These are phyloP conservation scores for Hololepta plana DNA, from an alignment of 2,888 invertebrate species.

Conservation along the genomic window DNA sequence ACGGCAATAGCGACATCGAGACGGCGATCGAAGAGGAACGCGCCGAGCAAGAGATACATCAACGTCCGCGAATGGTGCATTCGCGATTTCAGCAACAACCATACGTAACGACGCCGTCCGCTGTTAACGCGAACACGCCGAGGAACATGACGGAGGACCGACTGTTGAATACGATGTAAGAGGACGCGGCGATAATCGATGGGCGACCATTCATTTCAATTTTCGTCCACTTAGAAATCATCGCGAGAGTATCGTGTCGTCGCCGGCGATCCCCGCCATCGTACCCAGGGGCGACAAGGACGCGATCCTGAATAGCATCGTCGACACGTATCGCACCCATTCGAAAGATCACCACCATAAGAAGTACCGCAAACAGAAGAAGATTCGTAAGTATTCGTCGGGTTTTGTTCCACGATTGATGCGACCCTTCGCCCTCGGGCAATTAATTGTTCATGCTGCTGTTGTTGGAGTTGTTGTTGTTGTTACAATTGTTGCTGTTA, in stretches of 20 bases:
- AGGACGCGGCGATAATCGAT: neutral
- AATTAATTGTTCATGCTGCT: too few species aligned
- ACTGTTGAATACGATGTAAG: constrained; percentile 23
- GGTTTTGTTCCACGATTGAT: too few species aligned
- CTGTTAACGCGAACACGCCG: constrained; percentile 8
- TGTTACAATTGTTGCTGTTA: too few species aligned
- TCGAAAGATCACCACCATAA: constrained; percentile 24
- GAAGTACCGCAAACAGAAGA: constrained; percentile 26
- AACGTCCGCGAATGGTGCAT: constrained; percentile 12
- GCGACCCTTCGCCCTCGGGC: too few species aligned
- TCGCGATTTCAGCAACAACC: constrained; percentile 15
- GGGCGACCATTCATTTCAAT: constrained; percentile 1
- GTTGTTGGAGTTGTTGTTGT: too few species aligned
- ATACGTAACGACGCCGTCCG: constrained; percentile 11
- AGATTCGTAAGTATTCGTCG: constrained; percentile 31
- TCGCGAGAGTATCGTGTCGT: constrained; percentile 13
- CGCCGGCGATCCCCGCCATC: constrained; percentile 39
- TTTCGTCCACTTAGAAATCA: constrained; percentile 1
- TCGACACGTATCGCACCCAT: constrained; percentile 39
- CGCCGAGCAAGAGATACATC: constrained; percentile 39
- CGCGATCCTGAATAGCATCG: constrained; percentile 52
- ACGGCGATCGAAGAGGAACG: constrained; percentile 66
- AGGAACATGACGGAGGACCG: constrained; percentile 15
- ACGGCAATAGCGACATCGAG: constrained; percentile 52
- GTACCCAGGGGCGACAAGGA: constrained; percentile 47